A percentile compares a stretch with the other conserved stretches of the same genome.
phyloP scores from a whole-genome alignment of 2,113 vertebrate species.

The Barnardius zonarius region DNA sequence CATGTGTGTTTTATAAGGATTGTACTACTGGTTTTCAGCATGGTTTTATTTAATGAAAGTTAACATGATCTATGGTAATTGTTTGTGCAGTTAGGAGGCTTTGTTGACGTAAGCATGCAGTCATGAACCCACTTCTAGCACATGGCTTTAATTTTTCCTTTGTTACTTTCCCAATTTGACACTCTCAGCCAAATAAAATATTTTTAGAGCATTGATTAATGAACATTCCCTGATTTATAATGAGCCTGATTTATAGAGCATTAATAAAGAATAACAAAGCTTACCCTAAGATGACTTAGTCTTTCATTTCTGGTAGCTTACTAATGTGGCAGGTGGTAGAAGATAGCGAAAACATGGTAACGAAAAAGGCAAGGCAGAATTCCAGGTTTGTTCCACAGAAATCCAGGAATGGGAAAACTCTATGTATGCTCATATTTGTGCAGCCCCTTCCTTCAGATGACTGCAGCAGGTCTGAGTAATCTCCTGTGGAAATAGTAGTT shows the following conservation, averaged over 20 bases:
- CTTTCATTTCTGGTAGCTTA: constrained; percentile 70
- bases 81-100: constrained; percentile 64
- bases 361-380: constrained; percentile 42
- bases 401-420: constrained; percentile 59
- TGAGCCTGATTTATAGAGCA: constrained; percentile 59
- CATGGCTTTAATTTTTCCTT: constrained; percentile 74
- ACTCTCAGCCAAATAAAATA: constrained; percentile 70
- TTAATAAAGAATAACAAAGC: constrained; percentile 70
- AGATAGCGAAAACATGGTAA: constrained; percentile 47
- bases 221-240: constrained; percentile 68
- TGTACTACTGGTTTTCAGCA: constrained; percentile 75
- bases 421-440: constrained; percentile 20
- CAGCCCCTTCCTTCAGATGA: constrained; percentile 52
- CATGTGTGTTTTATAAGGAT: constrained; percentile 68
- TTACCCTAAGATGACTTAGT: constrained; percentile 65
- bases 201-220: constrained; percentile 69
- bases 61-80: constrained; percentile 73
- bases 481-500: constrained; percentile 38
- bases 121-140: constrained; percentile 47
- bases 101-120: constrained; percentile 48
- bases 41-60: constrained; percentile 76
- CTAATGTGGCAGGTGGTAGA: constrained; percentile 63
- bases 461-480: constrained; percentile 53
- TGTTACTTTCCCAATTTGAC: constrained; percentile 64
- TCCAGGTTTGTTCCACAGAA: constrained; percentile 60